Conservation (phyloP, 2,113 vertebrate genomes). For the Mormyrus lacerda region DNA sequence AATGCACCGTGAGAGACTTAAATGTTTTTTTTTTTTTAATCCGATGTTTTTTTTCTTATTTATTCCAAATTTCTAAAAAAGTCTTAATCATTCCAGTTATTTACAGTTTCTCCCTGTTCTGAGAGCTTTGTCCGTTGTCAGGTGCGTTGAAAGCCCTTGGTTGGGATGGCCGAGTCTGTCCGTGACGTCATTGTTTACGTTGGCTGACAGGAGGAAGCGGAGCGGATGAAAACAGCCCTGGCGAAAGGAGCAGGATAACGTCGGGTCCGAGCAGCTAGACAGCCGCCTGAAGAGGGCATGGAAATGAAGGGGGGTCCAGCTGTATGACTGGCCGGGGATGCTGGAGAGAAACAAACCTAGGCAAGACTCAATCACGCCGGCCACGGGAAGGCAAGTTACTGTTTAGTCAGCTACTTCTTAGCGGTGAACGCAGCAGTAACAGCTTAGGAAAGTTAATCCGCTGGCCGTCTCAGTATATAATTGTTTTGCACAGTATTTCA, state of each 20-base stretch:
- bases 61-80: background rate
- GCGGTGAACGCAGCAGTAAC: background rate
- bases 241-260: background rate
- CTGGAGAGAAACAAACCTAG: background rate
- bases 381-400: background rate
- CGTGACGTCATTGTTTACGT: constrained; percentile 26
- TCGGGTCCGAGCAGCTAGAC: background rate
- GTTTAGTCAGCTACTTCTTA: constrained; percentile 2
- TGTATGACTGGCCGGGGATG: background rate
- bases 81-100: background rate
- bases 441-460: background rate
- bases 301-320: background rate
- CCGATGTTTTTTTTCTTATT: background rate
- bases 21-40: background rate
- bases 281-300: background rate
- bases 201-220: background rate
- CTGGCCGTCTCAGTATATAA: background rate
- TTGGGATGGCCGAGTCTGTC: background rate
- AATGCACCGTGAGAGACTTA: background rate
- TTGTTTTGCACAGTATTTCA: background rate
- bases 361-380: background rate
- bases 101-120: background rate
- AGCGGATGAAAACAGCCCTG: background rate
- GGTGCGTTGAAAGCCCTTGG: background rate
- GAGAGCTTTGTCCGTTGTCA: background rate